phyloP scores from a whole-genome alignment of 2,888 invertebrate species.

The Willowsia nigromaculata region DNA sequence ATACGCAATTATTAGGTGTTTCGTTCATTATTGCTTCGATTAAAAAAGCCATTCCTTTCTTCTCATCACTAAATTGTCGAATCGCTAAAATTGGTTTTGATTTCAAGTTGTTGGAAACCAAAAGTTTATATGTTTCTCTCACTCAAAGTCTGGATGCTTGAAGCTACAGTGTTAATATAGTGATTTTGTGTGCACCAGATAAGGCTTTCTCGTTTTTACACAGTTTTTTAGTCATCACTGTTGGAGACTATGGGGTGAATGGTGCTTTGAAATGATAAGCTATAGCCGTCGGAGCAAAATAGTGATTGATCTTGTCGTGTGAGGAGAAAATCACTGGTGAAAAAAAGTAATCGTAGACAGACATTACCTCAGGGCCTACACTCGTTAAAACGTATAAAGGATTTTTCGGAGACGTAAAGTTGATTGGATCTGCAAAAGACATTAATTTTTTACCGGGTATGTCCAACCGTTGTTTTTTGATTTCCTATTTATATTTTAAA shows the following conservation, averaged over 20 bases:
- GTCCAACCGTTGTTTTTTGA: background rate
- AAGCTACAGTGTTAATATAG: no score
- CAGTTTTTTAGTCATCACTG: background rate
- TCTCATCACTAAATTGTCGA: no score
- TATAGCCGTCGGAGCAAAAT: background rate
- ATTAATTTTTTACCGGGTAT: conserved; percentile 43
- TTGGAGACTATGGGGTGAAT: conserved; percentile 12
- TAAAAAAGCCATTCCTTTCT: no score
- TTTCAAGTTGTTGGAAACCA: no score
- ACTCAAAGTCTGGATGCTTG: no score
- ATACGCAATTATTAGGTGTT: background rate
- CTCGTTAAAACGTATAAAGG: conserved; percentile 2
- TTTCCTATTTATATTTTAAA: background rate
- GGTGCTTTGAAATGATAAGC: conserved; percentile 28
- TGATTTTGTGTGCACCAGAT: no score
- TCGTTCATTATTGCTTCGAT: background rate
- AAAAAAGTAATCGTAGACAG: background rate
- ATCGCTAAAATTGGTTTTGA: no score
- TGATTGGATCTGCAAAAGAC: conserved; percentile 45
- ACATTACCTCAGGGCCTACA: conserved; percentile 64
- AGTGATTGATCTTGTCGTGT: background rate
- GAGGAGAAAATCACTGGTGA: background rate
- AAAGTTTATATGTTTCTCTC: no score
- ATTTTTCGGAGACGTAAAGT: background rate
- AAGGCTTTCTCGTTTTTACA: no score